A percentile compares a stretch with the other conserved stretches of the same genome.
These are phyloP conservation scores for Drosophila sp. DNA, from an alignment of 1,140 invertebrate genomes.

Conservation along the genomic window DNA sequence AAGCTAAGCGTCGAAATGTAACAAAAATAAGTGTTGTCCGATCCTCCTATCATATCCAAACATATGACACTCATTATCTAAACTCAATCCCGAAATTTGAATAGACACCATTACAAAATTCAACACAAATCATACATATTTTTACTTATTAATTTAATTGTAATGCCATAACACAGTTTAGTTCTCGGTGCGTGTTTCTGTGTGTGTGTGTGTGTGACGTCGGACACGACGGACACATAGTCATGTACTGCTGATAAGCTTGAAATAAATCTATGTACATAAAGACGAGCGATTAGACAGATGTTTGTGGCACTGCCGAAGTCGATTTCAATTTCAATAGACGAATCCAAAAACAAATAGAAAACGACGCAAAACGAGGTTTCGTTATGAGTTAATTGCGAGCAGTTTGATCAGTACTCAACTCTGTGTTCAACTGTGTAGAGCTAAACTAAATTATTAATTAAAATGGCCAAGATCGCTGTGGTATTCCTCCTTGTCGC, in stretches of 20 bases:
- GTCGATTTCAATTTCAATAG: slow-evolving; percentile 9
- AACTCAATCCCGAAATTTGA: too few species aligned
- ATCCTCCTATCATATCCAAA: too few species aligned
- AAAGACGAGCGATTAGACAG: neutral
- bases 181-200: too few species aligned
- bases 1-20: slow-evolving; percentile 29
- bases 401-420: slow-evolving; percentile 24
- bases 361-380: slow-evolving; percentile 28
- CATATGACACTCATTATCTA: too few species aligned
- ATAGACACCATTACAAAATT: too few species aligned
- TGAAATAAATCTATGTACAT: neutral
- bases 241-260: slow-evolving; percentile 2
- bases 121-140: too few species aligned
- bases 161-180: too few species aligned
- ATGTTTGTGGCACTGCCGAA: neutral
- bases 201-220: too few species aligned
- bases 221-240: too few species aligned
- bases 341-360: neutral
- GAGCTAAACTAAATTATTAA: slow-evolving; percentile 32
- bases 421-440: slow-evolving; percentile 37
- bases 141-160: too few species aligned
- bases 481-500: slow-evolving; percentile 59
- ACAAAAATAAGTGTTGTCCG: slow-evolving; percentile 31
- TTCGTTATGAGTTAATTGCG: slow-evolving; percentile 4
- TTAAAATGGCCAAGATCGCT: slow-evolving; percentile 70